Percentiles rank a stretch among this genome's conserved stretches.
These are phyloP conservation scores for Lontra canadensis DNA, from an alignment of 2,113 vertebrate species.

Conservation along the genomic window DNA sequence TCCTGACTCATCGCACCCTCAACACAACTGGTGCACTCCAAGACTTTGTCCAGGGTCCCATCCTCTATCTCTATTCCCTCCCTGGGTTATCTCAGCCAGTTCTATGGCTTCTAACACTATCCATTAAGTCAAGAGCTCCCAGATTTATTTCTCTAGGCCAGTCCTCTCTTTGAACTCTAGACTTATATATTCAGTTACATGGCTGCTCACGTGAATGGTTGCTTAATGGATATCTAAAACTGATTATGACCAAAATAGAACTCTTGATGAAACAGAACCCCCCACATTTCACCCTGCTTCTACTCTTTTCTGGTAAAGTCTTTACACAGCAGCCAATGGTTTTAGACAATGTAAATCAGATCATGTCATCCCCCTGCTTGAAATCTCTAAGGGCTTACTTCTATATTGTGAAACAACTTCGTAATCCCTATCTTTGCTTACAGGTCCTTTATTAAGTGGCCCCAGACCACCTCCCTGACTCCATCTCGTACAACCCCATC, in stretches of 20 bases:
- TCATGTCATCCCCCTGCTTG: neutral
- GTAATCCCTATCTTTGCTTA: neutral
- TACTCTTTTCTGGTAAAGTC: neutral
- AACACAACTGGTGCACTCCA: neutral
- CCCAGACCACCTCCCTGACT: neutral
- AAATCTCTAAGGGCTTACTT: neutral
- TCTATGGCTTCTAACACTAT: neutral
- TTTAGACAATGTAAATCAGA: conserved; percentile 32
- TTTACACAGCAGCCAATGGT: neutral
- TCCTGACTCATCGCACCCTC: neutral
- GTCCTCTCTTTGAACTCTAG: neutral
- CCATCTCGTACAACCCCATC: neutral
- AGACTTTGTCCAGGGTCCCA: neutral
- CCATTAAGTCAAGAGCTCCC: neutral
- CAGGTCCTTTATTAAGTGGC: neutral
- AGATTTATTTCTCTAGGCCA: neutral
- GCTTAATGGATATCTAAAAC: neutral
- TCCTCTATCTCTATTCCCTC: neutral
- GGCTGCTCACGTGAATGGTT: neutral
- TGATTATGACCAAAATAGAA: neutral
- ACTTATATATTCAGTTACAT: neutral
- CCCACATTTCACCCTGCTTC: neutral
- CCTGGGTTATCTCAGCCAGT: neutral
- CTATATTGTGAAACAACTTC: neutral
- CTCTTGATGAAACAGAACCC: neutral